Conservation (phyloP, 2,888 invertebrate species). For the Drosophila kambysellisi region DNA sequence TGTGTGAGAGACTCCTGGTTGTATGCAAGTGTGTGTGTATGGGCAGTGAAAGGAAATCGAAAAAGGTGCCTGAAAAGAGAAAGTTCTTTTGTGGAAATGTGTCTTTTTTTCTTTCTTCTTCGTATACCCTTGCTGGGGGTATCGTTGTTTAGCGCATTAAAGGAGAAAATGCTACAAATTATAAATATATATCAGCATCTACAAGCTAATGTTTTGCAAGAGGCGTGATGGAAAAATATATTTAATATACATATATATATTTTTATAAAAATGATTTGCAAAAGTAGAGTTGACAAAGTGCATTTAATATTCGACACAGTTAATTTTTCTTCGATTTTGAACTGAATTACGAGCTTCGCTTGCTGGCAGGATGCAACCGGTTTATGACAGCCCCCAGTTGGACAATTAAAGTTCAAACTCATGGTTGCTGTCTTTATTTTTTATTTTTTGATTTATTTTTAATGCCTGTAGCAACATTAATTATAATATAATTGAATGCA, state of each 20-base stretch:
- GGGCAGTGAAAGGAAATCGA: slow-evolving; percentile 71
- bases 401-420: slow-evolving; percentile 75
- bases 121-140: slow-evolving; percentile 28
- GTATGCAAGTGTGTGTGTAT: slow-evolving; percentile 18
- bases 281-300: neutral
- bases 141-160: neutral
- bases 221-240: neutral
- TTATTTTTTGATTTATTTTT: slow-evolving; percentile 34
- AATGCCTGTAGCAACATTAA: slow-evolving; percentile 58
- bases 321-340: slow-evolving; percentile 30
- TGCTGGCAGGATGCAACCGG: slow-evolving; percentile 55
- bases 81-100: slow-evolving; percentile 53
- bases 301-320: slow-evolving; percentile 12
- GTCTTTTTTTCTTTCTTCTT: slow-evolving; percentile 6
- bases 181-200: neutral
- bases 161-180: neutral
- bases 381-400: slow-evolving; percentile 34
- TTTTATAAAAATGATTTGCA: neutral
- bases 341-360: slow-evolving; percentile 29
- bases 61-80: slow-evolving; percentile 73
- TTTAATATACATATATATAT: neutral
- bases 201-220: neutral
- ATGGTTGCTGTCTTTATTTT: slow-evolving; percentile 44
- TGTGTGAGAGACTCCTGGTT: slow-evolving; percentile 8
- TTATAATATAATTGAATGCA: slow-evolving; percentile 77